Percentiles rank a stretch among this genome's conserved stretches.
phyloP scores from a whole-genome alignment of 2,113 vertebrate genomes.

The Synchiropus splendidus region DNA sequence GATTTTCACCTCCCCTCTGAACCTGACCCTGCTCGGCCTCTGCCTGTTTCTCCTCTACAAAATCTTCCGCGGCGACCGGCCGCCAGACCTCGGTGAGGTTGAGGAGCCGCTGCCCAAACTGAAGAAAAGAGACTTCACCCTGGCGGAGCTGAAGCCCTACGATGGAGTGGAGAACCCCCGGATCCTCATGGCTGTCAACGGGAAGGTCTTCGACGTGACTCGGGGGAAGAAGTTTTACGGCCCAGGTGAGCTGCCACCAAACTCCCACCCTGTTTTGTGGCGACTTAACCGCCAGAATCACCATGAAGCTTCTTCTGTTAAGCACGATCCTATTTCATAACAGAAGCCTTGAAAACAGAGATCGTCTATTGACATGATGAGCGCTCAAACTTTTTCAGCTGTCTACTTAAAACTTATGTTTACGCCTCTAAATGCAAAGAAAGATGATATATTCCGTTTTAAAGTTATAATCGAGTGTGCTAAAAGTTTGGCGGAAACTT shows the following conservation, averaged over 20 bases:
- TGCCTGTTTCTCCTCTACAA: slow-evolving; percentile 88
- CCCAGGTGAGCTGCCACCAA: slow-evolving; percentile 64
- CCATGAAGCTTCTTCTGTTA: too few species aligned
- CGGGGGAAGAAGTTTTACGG: slow-evolving; percentile 89
- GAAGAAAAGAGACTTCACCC: slow-evolving; percentile 82
- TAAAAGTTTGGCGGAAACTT: too few species aligned
- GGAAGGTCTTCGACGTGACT: slow-evolving; percentile 92
- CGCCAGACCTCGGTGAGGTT: slow-evolving; percentile 48
- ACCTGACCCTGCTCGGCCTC: slow-evolving; percentile 81
- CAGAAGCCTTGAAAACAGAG: slow-evolving; percentile 29
- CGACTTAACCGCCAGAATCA: background rate
- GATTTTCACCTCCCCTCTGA: slow-evolving; percentile 85
- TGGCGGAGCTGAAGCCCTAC: slow-evolving; percentile 73
- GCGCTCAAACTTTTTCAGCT: background rate
- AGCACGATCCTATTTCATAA: slow-evolving; percentile 30
- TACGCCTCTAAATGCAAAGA: background rate
- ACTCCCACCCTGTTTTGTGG: background rate
- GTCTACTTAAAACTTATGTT: slow-evolving; percentile 1
- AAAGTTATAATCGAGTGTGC: too few species aligned
- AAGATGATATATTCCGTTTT: too few species aligned
- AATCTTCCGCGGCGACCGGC: slow-evolving; percentile 82
- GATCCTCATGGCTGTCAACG: slow-evolving; percentile 90
- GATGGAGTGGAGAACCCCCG: slow-evolving; percentile 74
- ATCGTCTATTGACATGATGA: slow-evolving; percentile 24
- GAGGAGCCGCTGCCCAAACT: slow-evolving; percentile 72